A percentile compares a stretch with the other conserved stretches of the same genome.
phyloP scores from a whole-genome alignment of 2,113 vertebrate genomes.

The Laticauda laticaudata region DNA sequence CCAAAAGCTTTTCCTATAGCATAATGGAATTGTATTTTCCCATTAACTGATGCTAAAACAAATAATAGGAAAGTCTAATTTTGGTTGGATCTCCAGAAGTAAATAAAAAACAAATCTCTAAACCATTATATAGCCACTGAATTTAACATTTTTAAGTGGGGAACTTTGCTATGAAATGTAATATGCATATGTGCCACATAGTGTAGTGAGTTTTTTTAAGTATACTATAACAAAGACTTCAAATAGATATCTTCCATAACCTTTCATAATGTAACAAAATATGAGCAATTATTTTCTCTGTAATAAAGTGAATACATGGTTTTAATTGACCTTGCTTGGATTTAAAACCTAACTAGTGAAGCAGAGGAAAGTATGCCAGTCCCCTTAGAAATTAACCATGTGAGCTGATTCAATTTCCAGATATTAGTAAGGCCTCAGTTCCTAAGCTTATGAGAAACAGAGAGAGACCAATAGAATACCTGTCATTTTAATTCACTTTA shows the following conservation, averaged over 20 bases:
- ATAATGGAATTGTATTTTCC: not conserved
- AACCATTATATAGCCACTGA: not conserved
- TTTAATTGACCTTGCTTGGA: slow-evolving; percentile 64
- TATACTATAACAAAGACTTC: slow-evolving; percentile 33
- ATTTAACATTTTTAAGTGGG: not conserved
- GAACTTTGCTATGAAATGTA: not conserved
- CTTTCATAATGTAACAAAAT: slow-evolving; percentile 56
- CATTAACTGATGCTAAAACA: too few relatives aligned
- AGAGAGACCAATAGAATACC: slow-evolving; percentile 15
- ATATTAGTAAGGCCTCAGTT: slow-evolving; percentile 55
- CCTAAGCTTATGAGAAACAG: slow-evolving; percentile 39
- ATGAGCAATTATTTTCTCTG: slow-evolving; percentile 52
- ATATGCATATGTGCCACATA: not conserved
- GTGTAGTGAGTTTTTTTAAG: slow-evolving; percentile 50
- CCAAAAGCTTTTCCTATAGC: too few relatives aligned
- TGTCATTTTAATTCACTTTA: slow-evolving; percentile 24
- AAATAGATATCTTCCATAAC: slow-evolving; percentile 39
- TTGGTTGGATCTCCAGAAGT: not conserved
- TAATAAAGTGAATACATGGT: slow-evolving; percentile 65
- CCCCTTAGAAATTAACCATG: slow-evolving; percentile 46
- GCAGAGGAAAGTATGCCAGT: slow-evolving; percentile 59
- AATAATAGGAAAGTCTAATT: not conserved
- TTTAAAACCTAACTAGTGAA: slow-evolving; percentile 66
- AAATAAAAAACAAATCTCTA: not conserved
- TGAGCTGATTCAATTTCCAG: slow-evolving; percentile 56